Percentiles rank a stretch among this genome's conserved stretches.
These are phyloP conservation scores for Choreutis nemorana DNA, from an alignment of 2,888 invertebrate species.

Conservation along the genomic window DNA sequence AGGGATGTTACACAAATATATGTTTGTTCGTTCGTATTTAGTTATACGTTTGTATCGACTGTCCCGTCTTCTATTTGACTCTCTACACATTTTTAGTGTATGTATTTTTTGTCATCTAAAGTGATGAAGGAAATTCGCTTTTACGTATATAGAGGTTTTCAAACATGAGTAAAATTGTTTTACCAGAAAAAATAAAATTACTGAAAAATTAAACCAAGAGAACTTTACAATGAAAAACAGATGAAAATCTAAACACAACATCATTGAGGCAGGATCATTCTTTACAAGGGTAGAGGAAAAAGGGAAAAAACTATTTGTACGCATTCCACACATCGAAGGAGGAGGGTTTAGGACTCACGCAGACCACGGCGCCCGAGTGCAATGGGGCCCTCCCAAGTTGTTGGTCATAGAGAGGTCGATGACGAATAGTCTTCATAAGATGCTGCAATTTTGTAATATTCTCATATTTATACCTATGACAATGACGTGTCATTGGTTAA, in stretches of 20 bases:
- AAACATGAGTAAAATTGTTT: too few species aligned
- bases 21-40: too few species aligned
- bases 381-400: slow-evolving; percentile 56
- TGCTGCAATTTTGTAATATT: slow-evolving; percentile 71
- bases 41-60: too few species aligned
- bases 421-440: slow-evolving; percentile 77
- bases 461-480: slow-evolving; percentile 64
- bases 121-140: too few species aligned
- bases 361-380: slow-evolving; percentile 48
- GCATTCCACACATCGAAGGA: slow-evolving; percentile 61
- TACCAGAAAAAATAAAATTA: not conserved
- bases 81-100: too few species aligned
- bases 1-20: too few species aligned
- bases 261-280: slow-evolving; percentile 10
- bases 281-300: slow-evolving; percentile 11
- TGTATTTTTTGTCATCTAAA: too few species aligned
- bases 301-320: slow-evolving; percentile 30
- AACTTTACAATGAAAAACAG: not conserved
- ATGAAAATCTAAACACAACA: slow-evolving; percentile 10
- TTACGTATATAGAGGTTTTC: too few species aligned
- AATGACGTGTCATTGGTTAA: slow-evolving; percentile 54
- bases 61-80: too few species aligned
- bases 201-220: not conserved
- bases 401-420: slow-evolving; percentile 74
- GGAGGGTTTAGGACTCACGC: slow-evolving; percentile 54